Evolutionary conservation across 2,888 invertebrate genomes (phyloP), one percentile per base, ranked within the genome.

Genomic region (Nebria brevicollis): DNA sequence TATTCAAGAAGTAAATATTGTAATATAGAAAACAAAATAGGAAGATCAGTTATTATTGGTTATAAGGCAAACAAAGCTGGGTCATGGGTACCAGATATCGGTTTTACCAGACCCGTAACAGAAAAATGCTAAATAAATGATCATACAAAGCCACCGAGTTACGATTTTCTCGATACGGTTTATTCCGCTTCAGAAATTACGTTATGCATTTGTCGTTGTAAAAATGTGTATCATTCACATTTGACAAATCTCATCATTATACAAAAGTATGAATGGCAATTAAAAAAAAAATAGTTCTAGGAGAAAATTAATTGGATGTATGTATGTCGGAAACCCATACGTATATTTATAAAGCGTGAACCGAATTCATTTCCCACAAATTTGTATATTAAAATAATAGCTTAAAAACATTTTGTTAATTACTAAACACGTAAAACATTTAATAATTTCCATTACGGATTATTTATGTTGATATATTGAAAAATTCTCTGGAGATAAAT

Each of bases 231-330:
- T 54, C 54, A 54, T 54, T 54, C 54, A 13, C 8, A 54, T 54
- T 54, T 54, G 54, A 54, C 54, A 54, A 13, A 54, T 54, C 54
- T 54, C 54, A 54, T 54, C 54, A 13, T 54, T 54, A 54, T 54
- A 54, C 13, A 34, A 34, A 34, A 4, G 34, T 54, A 54, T 54
- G 13, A 13, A 13, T 54, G 54, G 54, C 54, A 54, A 54, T 54
- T 54, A 54, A 54, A 54, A 20, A 20, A 20, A 54, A 54, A 54
- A 54, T 54, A 11, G 54, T 54, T 54, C 54, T 54, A 54, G 54
- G 54, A 54, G 54, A 54, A 54, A 54, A 54, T 54, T 54, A 54
- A 54, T 54, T 54, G 54, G 54, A 54, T 54, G 54, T 54, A 54
- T 54, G 54, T 54, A 54, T 54, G 54, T 54, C 54, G 54, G 54